These are phyloP conservation scores for Nomada lathburiana DNA, from an alignment of 2,888 invertebrate genomes.

Conservation along the genomic window DNA sequence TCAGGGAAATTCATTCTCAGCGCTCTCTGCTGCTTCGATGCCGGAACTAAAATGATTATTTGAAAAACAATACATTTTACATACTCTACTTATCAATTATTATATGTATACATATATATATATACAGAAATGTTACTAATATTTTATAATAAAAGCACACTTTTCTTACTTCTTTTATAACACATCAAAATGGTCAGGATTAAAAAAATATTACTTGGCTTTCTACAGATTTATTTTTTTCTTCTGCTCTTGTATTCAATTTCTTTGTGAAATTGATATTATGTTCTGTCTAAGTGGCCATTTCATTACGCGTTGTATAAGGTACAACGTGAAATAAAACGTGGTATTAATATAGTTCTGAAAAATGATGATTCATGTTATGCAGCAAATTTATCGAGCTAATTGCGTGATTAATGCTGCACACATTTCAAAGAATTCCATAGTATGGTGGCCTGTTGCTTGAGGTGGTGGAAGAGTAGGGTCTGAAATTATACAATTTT, in stretches of 20 bases:
- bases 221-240: constrained; percentile 40
- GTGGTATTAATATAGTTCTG: constrained; percentile 15
- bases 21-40: constrained; percentile 2
- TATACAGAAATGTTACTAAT: not conserved
- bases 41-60: constrained; percentile 4
- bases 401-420: constrained; percentile 98
- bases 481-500: constrained; percentile 71
- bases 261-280: constrained; percentile 33
- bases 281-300: constrained; percentile 24
- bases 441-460: constrained; percentile 94
- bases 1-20: not conserved
- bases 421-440: constrained; percentile 99
- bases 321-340: constrained; percentile 31
- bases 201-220: constrained; percentile 34
- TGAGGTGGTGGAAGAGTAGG: constrained; percentile 79
- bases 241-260: not conserved
- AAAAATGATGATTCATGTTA: constrained; percentile 31
- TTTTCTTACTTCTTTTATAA: not conserved
- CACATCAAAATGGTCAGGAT: not conserved
- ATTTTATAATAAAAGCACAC: not conserved
- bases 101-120: not conserved
- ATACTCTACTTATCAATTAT: not conserved
- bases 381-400: constrained; percentile 89
- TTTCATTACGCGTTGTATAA: constrained; percentile 28
- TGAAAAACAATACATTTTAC: not conserved